These are phyloP conservation scores for Cyclopterus lumpus DNA, from an alignment of 2,797 vertebrate species.

Conservation along the genomic window DNA sequence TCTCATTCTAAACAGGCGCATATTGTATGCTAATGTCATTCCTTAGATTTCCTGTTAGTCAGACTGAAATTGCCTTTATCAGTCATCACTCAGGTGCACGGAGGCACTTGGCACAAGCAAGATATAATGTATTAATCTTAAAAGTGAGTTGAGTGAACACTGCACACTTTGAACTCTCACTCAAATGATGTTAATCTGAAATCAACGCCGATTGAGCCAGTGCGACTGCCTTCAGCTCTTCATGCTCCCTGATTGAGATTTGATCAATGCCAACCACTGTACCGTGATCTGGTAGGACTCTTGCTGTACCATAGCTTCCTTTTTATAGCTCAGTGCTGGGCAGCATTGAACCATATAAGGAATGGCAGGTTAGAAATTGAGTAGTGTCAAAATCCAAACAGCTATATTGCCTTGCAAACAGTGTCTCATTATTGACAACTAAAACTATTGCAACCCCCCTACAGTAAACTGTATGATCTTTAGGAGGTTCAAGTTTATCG, in stretches of 20 bases:
- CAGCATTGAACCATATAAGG: not conserved
- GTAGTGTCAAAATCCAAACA: not conserved
- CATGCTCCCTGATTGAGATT: constrained; percentile 42
- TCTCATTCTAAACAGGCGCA: constrained; percentile 33
- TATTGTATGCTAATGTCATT: constrained; percentile 51
- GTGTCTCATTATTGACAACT: not conserved
- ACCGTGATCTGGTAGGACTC: too few relatives aligned
- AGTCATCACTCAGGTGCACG: constrained; percentile 47
- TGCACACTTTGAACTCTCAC: constrained; percentile 57
- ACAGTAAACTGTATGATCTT: not conserved
- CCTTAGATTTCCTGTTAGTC: constrained; percentile 59
- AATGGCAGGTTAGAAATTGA: not conserved
- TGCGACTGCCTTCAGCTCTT: constrained; percentile 46
- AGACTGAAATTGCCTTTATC: constrained; percentile 40
- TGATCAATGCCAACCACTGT: not conserved
- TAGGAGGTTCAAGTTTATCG: not conserved
- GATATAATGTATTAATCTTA: constrained; percentile 40
- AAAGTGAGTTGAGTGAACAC: constrained; percentile 57
- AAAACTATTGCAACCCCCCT: constrained; percentile 3
- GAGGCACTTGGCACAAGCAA: constrained; percentile 35
- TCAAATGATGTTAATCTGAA: constrained; percentile 66
- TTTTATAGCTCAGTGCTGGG: not conserved
- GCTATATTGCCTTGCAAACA: not conserved
- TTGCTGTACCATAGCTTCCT: not conserved
- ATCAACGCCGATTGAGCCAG: constrained; percentile 55